phyloP scores from a whole-genome alignment of 2,888 invertebrate genomes.

The Spialia ferax region DNA sequence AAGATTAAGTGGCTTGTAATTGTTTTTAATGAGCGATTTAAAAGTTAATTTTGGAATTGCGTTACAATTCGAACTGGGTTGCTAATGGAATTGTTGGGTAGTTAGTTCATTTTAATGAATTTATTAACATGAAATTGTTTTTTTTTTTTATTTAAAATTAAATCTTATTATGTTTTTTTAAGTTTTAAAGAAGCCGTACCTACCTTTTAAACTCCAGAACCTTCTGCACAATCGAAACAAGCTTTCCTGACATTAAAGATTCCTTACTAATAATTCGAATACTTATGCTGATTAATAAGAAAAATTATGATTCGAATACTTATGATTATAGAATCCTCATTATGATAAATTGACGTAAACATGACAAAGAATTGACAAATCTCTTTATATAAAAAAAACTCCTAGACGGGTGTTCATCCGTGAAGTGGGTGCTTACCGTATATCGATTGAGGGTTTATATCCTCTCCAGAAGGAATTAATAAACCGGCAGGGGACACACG shows the following conservation, averaged over 20 bases:
- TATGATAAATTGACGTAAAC: constrained; percentile 19
- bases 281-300: no score
- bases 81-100: not conserved
- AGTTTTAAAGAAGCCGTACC: no score
- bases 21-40: constrained; percentile 36
- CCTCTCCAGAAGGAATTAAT: constrained; percentile 55
- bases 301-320: no score
- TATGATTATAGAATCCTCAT: no score
- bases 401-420: constrained; percentile 51
- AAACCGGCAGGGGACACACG: constrained; percentile 44
- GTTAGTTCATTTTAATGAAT: no score
- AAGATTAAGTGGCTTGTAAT: constrained; percentile 39
- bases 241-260: not conserved
- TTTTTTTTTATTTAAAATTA: no score
- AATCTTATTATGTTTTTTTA: no score
- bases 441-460: constrained; percentile 52
- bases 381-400: constrained; percentile 16
- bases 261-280: not conserved
- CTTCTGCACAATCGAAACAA: not conserved
- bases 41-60: constrained; percentile 15
- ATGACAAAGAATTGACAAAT: constrained; percentile 5
- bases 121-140: no score
- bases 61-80: not conserved
- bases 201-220: no score
- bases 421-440: constrained; percentile 55